Evolutionary conservation across 2,888 invertebrate species (phyloP).

Genomic region (Lepeophtheirus nordmannii): DNA sequence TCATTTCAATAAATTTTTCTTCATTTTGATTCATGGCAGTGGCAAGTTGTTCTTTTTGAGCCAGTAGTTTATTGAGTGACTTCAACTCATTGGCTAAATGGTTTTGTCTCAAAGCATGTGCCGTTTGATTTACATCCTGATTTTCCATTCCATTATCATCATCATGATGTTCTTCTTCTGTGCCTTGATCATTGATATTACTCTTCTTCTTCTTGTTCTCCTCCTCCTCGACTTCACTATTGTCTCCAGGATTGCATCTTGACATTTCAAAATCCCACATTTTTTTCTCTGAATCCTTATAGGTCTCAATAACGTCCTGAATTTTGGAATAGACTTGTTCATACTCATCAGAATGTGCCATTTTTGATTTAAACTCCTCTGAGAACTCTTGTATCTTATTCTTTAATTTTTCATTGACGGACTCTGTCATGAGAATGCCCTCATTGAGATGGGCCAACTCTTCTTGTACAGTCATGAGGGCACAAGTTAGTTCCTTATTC

Average conservation of each 20-base stretch:
- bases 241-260: neutral
- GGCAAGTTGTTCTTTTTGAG: slow-evolving; percentile 43
- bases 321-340: slow-evolving; percentile 1
- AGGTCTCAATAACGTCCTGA: neutral
- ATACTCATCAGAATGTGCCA: neutral
- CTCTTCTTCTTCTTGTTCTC: slow-evolving; percentile 13
- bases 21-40: slow-evolving; percentile 47
- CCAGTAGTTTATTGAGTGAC: slow-evolving; percentile 52
- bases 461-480: slow-evolving; percentile 47
- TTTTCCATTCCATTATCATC: slow-evolving; percentile 1
- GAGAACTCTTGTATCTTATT: slow-evolving; percentile 33
- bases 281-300: slow-evolving; percentile 16
- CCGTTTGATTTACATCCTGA: slow-evolving; percentile 6
- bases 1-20: slow-evolving; percentile 35
- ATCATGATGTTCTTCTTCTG: neutral
- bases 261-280: neutral
- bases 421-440: slow-evolving; percentile 30
- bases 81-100: slow-evolving; percentile 35
- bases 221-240: neutral
- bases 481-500: slow-evolving; percentile 46
- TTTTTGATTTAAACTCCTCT: slow-evolving; percentile 28
- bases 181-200: neutral
- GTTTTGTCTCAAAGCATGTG: slow-evolving; percentile 19
- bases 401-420: slow-evolving; percentile 32
- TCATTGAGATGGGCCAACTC: slow-evolving; percentile 43